Conservation (phyloP, 1,140 invertebrate genomes). For the Cyphomyrmex costatus region DNA sequence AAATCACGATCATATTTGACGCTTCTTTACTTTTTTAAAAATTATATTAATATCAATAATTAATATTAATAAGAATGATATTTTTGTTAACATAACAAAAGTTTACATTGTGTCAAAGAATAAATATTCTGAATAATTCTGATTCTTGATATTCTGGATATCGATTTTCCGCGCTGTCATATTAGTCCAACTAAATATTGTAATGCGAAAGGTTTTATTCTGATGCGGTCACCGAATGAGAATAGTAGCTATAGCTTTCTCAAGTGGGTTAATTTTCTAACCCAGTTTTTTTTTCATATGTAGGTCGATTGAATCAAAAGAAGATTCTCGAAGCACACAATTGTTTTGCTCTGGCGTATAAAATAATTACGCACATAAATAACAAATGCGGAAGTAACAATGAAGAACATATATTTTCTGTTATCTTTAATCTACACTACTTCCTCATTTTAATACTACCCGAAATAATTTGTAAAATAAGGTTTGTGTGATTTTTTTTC, state of each 20-base stretch:
- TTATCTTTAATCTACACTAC: not conserved
- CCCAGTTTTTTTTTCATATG: constrained; percentile 11
- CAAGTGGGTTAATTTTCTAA: constrained; percentile 29
- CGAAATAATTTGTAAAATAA: not conserved
- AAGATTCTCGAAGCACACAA: not conserved
- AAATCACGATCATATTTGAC: too few relatives aligned
- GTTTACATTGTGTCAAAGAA: not conserved
- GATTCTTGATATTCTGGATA: not conserved
- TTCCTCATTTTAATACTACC: not conserved
- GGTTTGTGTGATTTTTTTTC: too few relatives aligned
- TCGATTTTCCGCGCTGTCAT: not conserved
- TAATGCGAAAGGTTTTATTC: constrained; percentile 16
- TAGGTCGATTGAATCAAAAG: constrained; percentile 6
- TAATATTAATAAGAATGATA: constrained; percentile 11
- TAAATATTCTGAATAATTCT: not conserved
- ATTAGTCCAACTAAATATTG: constrained; percentile 27
- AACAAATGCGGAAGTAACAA: not conserved
- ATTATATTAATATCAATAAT: not conserved
- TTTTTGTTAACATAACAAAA: not conserved
- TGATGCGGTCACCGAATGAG: not conserved
- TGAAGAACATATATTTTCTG: not conserved
- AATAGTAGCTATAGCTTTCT: constrained; percentile 1
- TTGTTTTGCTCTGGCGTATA: not conserved
- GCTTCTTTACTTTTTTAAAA: not conserved
- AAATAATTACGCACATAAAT: not conserved